These are phyloP conservation scores for Acanthoscelides obtectus DNA, from an alignment of 2,888 invertebrate species.

Conservation along the genomic window DNA sequence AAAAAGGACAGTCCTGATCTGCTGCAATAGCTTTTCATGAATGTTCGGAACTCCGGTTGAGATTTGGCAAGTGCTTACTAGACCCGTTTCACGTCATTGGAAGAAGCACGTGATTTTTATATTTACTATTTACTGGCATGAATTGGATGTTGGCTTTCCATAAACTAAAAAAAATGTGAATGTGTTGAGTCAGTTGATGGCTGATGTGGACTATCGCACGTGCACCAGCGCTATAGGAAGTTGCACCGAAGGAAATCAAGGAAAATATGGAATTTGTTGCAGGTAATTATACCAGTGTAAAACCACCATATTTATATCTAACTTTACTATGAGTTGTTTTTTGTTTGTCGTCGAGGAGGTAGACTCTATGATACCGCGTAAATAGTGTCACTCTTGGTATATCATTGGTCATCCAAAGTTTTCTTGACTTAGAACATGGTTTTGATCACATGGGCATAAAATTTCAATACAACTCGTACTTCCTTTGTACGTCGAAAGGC, in stretches of 20 bases:
- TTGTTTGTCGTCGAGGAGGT: background rate
- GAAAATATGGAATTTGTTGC: background rate
- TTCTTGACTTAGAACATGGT: too few relatives aligned
- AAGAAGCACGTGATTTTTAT: conserved; percentile 42
- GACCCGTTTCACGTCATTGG: conserved; percentile 13
- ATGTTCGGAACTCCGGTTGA: background rate
- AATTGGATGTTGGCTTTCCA: conserved; percentile 12
- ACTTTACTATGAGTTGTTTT: background rate
- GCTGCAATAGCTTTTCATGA: background rate
- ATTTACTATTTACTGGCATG: conserved; percentile 36
- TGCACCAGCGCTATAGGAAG: background rate
- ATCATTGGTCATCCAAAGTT: too few relatives aligned
- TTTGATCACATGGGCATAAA: too few relatives aligned
- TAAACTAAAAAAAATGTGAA: conserved; percentile 8
- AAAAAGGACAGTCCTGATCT: background rate
- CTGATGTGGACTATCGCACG: conserved; percentile 7
- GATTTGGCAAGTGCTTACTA: background rate
- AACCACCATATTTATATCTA: background rate
- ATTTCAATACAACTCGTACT: too few relatives aligned
- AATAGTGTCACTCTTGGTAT: background rate
- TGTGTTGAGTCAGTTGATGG: conserved; percentile 17
- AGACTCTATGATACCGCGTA: background rate
- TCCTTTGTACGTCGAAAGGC: too few relatives aligned
- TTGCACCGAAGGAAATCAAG: background rate
- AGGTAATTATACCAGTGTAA: background rate